Conservation (phyloP, 2,888 invertebrate species). For the Polydrusus tereticollis region DNA sequence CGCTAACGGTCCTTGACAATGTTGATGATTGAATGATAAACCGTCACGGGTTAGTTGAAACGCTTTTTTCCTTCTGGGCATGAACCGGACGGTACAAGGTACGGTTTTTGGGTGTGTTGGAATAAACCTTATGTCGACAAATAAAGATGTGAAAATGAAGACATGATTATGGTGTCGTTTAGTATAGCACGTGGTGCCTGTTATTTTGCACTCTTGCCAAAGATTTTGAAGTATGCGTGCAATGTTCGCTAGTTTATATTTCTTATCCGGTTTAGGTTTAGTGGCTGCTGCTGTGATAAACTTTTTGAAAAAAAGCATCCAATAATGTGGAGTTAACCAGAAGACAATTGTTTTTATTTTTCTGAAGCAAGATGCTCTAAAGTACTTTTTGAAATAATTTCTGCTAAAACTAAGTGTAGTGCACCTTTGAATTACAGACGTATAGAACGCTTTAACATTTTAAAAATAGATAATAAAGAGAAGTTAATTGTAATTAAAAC, state of each 20-base stretch:
- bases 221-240: background rate
- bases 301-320: constrained; percentile 52
- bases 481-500: constrained; percentile 48
- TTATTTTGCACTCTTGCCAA: too few relatives aligned
- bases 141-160: too few relatives aligned
- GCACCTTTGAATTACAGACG: constrained; percentile 51
- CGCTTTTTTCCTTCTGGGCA: too few relatives aligned
- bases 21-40: too few relatives aligned
- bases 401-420: constrained; percentile 54
- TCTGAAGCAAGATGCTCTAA: constrained; percentile 53
- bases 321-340: constrained; percentile 53
- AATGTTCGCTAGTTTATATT: constrained; percentile 24
- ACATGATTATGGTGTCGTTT: too few relatives aligned
- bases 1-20: too few relatives aligned
- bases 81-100: too few relatives aligned
- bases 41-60: too few relatives aligned
- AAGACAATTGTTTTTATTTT: constrained; percentile 56
- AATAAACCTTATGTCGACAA: too few relatives aligned
- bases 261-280: constrained; percentile 48
- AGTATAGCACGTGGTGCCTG: too few relatives aligned
- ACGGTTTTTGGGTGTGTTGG: too few relatives aligned
- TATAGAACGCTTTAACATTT: constrained; percentile 55
- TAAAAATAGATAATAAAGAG: constrained; percentile 52
- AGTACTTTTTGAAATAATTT: constrained; percentile 55
- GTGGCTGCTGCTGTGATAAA: constrained; percentile 52